Conservation (phyloP, 2,888 invertebrate species). For the Hetaerina titia region DNA sequence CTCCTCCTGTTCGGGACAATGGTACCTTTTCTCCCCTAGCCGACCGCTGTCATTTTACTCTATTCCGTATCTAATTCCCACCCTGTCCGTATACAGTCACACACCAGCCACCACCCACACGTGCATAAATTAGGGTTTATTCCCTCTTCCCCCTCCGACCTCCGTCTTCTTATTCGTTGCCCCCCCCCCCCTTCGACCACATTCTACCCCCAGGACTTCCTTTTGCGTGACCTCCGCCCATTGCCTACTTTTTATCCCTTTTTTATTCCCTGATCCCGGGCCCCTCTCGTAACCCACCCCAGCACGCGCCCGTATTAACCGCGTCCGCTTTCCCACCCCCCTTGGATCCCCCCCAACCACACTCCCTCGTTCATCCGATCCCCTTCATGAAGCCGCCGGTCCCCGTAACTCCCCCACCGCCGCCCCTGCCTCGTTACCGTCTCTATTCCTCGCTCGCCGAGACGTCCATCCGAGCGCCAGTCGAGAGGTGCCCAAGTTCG, state of each 20-base stretch:
- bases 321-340: not conserved
- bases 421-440: not conserved
- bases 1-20: no score
- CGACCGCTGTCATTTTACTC: not conserved
- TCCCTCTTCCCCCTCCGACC: not conserved
- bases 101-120: not conserved
- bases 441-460: not conserved
- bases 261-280: not conserved
- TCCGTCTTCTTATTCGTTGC: not conserved
- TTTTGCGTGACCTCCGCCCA: slow-evolving; percentile 1
- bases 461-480: not conserved
- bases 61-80: not conserved
- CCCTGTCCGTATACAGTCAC: not conserved
- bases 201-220: not conserved
- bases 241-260: not conserved
- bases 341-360: no score
- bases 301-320: slow-evolving; percentile 9
- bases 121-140: not conserved
- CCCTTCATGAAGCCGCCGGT: not conserved
- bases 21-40: not conserved
- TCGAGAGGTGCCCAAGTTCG: not conserved
- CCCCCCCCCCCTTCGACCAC: not conserved
- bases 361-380: not conserved
- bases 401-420: no score
- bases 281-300: not conserved